Conservation (phyloP, 1,140 invertebrate genomes). For the Geopemphigus sp. region DNA sequence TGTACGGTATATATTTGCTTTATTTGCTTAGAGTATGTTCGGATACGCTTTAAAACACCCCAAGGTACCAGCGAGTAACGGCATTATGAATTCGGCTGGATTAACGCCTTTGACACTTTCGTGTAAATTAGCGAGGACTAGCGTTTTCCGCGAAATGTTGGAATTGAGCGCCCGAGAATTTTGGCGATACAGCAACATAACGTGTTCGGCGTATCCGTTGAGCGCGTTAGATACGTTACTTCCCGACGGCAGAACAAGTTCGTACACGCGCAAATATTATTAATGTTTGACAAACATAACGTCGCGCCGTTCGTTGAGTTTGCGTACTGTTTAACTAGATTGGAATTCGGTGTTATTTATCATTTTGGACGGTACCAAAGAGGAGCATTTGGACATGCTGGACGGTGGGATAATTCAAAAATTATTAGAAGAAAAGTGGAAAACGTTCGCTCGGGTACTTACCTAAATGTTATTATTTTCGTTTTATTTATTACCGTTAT, state of each 20-base stretch:
- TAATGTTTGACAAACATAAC: too few relatives aligned
- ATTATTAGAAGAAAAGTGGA: slow-evolving; percentile 98
- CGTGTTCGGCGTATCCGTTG: slow-evolving; percentile 95
- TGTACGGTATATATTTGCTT: slow-evolving; percentile 10
- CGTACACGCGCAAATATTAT: slow-evolving; percentile 53
- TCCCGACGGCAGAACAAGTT: slow-evolving; percentile 91
- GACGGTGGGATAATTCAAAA: slow-evolving; percentile 97
- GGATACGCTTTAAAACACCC: slow-evolving; percentile 95
- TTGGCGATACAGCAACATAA: slow-evolving; percentile 98
- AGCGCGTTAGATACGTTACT: slow-evolving; percentile 93
- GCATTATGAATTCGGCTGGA: slow-evolving; percentile 82
- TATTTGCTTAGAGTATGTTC: slow-evolving; percentile 83
- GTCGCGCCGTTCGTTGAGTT: too few relatives aligned
- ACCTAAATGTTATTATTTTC: neutral
- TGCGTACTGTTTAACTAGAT: slow-evolving; percentile 65
- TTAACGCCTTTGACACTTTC: slow-evolving; percentile 93
- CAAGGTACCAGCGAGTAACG: slow-evolving; percentile 84
- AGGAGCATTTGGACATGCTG: slow-evolving; percentile 97
- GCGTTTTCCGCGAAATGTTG: slow-evolving; percentile 96
- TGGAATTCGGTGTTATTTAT: slow-evolving; percentile 98
- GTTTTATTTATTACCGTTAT: neutral
- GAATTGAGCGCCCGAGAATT: slow-evolving; percentile 94
- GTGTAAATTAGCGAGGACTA: slow-evolving; percentile 90
- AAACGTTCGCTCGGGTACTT: slow-evolving; percentile 90
- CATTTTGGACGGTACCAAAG: slow-evolving; percentile 93